Evolutionary conservation across 2,113 vertebrate genomes (phyloP).

Genomic region (Antidorcas marsupialis): DNA sequence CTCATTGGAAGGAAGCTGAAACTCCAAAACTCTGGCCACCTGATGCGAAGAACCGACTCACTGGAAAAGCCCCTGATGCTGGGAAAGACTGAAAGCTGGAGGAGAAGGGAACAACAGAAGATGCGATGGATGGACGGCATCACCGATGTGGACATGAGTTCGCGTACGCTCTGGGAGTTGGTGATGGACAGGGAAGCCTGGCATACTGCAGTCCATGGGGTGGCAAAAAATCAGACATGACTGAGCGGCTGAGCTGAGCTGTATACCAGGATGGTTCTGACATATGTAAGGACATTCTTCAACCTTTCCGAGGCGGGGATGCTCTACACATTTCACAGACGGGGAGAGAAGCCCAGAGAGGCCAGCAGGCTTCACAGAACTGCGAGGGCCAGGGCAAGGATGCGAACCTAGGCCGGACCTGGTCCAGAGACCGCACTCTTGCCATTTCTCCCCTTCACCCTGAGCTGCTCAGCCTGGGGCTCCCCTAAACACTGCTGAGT

Average conservation of each 20-base stretch:
- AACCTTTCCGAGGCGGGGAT: background rate
- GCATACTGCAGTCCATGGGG: background rate
- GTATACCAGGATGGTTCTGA: background rate
- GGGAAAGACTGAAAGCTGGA: background rate
- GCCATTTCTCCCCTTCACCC: accelerated
- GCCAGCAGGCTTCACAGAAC: no score
- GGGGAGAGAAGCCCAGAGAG: background rate
- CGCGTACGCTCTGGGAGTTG: accelerated
- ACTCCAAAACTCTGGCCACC: background rate
- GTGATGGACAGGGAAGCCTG: background rate
- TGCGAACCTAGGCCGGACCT: background rate
- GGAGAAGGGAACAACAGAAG: background rate
- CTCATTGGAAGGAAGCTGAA: background rate
- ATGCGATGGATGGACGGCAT: background rate
- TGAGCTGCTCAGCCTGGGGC: background rate
- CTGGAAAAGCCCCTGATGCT: background rate
- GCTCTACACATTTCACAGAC: background rate
- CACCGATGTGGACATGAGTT: background rate
- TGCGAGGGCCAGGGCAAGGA: background rate
- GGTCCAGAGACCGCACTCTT: background rate
- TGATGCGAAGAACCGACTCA: background rate
- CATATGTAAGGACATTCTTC: background rate
- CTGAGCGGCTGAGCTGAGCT: background rate
- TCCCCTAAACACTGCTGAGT: no score
- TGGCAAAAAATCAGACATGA: background rate